Evolutionary conservation across 2,113 vertebrate species (phyloP).

Genomic region (Lagopus leucura): DNA sequence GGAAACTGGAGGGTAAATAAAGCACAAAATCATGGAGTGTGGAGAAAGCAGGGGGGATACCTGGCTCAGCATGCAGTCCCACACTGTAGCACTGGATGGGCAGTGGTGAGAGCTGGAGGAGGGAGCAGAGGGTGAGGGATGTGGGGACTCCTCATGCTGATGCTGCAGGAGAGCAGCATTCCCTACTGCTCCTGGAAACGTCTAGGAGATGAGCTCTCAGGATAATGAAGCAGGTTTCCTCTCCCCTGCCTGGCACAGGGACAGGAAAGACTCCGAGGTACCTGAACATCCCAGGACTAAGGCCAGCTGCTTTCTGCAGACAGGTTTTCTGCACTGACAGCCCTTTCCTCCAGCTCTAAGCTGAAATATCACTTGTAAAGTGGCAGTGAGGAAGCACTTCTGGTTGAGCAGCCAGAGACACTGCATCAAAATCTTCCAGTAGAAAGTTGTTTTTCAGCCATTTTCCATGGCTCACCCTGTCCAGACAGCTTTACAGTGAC

Average conservation of each 20-base stretch:
- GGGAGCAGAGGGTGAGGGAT: background rate
- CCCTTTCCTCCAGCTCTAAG: accelerated
- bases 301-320: accelerated
- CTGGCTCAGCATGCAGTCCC: background rate
- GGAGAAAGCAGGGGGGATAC: background rate
- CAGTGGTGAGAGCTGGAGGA: background rate
- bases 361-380: background rate
- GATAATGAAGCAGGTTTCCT: too few species aligned
- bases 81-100: accelerated
- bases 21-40: background rate
- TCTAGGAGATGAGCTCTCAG: background rate
- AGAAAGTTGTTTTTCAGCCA: background rate
- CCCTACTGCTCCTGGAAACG: background rate
- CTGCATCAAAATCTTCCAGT: background rate
- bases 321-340: background rate
- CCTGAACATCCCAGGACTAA: background rate
- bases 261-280: background rate
- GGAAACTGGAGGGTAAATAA: background rate
- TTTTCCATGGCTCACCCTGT: background rate
- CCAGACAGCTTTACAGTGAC: background rate
- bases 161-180: background rate
- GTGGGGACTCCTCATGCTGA: accelerated
- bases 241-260: background rate
- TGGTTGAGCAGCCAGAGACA: background rate
- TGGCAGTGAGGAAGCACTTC: background rate